phyloP scores from a whole-genome alignment of 2,113 vertebrate species.

The Loxodonta africana region DNA sequence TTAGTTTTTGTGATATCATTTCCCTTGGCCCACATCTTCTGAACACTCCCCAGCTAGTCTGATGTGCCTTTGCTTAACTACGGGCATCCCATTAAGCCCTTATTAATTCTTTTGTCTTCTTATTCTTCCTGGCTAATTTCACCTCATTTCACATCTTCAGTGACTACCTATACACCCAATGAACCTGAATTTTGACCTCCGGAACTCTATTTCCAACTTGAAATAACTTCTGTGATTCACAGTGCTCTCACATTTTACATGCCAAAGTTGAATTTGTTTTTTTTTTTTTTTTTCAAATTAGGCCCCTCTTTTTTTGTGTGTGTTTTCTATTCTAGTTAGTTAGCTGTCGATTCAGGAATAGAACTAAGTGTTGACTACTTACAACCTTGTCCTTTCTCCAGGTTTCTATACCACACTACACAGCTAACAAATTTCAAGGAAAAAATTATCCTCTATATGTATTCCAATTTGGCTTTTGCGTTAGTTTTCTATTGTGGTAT shows the following conservation, averaged over 20 bases:
- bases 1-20: slow-evolving; percentile 21
- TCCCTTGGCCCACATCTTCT: neutral
- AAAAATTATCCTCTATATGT: neutral
- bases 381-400: neutral
- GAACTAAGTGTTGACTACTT: neutral
- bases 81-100: neutral
- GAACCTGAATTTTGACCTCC: neutral
- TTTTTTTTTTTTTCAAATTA: slow-evolving; percentile 24
- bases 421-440: slow-evolving; percentile 30
- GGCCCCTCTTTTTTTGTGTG: neutral
- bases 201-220: slow-evolving; percentile 55
- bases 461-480: slow-evolving; percentile 38
- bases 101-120: neutral
- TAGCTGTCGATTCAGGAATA: slow-evolving; percentile 16
- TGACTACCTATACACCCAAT: neutral
- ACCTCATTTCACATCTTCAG: neutral
- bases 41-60: neutral
- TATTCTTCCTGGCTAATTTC: neutral
- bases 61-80: neutral
- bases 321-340: slow-evolving; percentile 4
- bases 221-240: slow-evolving; percentile 23
- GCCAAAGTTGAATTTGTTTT: slow-evolving; percentile 32
- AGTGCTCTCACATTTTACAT: neutral
- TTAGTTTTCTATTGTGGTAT: neutral
- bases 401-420: neutral